Percentiles rank a stretch among this genome's conserved stretches.
These are phyloP conservation scores for Sipha flava DNA, from an alignment of 1,140 invertebrate species.

Conservation along the genomic window DNA sequence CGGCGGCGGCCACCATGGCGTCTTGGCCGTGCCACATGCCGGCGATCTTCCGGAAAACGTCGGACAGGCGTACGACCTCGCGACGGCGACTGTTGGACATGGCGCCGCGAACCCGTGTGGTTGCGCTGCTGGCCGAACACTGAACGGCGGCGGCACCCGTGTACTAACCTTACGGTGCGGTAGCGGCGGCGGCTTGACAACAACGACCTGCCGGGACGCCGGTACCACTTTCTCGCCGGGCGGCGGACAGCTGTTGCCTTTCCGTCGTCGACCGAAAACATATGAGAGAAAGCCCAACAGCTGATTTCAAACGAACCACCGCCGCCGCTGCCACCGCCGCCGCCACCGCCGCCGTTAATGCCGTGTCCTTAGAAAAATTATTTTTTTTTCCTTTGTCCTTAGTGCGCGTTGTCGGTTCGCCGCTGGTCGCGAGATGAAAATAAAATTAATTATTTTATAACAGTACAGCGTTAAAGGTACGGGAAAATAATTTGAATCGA, in stretches of 20 bases:
- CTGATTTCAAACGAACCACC: neutral
- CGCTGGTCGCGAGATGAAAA: too few species aligned
- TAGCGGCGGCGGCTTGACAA: neutral
- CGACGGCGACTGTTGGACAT: slow-evolving; percentile 1
- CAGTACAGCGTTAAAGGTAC: too few species aligned
- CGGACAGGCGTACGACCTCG: neutral
- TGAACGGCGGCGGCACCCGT: neutral
- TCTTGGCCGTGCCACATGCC: slow-evolving; percentile 21
- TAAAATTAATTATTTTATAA: too few species aligned
- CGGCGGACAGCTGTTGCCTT: slow-evolving; percentile 28
- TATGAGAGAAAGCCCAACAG: neutral
- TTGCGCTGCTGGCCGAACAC: neutral
- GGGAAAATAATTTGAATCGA: too few species aligned
- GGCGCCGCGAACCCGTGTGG: neutral
- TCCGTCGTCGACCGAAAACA: neutral
- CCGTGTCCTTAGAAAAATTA: neutral
- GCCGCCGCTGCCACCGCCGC: neutral
- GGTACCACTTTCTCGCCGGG: neutral
- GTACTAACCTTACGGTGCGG: too few species aligned
- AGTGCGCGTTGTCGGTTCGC: neutral
- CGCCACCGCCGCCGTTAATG: neutral
- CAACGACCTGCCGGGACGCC: neutral
- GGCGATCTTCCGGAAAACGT: slow-evolving; percentile 20
- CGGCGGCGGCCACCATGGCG: neutral
- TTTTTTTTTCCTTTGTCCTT: neutral